Conservation (phyloP, 2,797 vertebrate genomes). For the Eptatretus atami region DNA sequence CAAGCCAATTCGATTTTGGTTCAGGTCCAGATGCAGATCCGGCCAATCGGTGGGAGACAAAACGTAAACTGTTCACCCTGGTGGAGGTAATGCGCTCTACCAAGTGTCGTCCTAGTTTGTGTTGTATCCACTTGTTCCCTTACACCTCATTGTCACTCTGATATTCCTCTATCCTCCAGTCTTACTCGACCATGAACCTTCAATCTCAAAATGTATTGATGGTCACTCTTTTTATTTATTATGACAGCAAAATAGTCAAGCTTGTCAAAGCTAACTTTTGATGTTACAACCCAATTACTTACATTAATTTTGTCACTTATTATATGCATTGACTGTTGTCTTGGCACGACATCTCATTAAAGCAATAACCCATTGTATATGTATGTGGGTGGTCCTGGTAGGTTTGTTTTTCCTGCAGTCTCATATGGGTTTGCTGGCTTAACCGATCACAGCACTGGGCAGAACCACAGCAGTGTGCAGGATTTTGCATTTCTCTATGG, state of each 20-base stretch:
- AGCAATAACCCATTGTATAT: neutral
- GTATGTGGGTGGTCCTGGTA: conserved; percentile 12
- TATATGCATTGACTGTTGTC: neutral
- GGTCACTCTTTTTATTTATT: neutral
- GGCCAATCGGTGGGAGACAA: too few species aligned
- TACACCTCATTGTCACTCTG: too few species aligned
- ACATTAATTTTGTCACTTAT: neutral
- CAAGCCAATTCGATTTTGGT: too few species aligned
- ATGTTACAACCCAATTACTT: neutral
- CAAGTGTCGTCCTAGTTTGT: too few species aligned
- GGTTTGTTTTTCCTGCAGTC: conserved; percentile 61
- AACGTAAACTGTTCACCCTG: too few species aligned
- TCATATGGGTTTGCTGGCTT: conserved; percentile 78
- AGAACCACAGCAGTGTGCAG: conserved; percentile 66
- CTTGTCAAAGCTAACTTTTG: neutral
- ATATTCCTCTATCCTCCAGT: too few species aligned
- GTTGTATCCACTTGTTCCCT: too few species aligned
- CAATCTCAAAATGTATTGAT: too few species aligned
- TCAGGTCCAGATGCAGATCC: too few species aligned
- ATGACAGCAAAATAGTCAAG: neutral
- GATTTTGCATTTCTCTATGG: conserved; percentile 92
- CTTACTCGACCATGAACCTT: too few species aligned
- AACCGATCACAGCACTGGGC: conserved; percentile 24
- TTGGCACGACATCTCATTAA: conserved; percentile 7
- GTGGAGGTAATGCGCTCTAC: too few species aligned